Evolutionary conservation across 2,888 invertebrate genomes (phyloP).

Genomic region (Orthosia gothica): DNA sequence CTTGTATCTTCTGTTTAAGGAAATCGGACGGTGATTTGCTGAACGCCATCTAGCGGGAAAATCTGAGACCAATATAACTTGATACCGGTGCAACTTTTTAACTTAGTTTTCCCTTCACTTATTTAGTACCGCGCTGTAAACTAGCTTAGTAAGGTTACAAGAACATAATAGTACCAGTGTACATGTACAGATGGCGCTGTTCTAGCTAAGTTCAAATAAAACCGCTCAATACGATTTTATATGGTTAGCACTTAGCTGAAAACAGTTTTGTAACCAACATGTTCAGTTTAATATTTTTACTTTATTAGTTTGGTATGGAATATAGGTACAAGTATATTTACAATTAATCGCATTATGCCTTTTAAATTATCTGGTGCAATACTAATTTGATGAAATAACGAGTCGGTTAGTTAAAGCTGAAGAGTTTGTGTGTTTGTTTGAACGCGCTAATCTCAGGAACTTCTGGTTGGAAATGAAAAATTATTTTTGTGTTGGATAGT

Average conservation of each 20-base stretch:
- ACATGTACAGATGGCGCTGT: constrained; percentile 38
- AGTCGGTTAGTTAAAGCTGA: not conserved
- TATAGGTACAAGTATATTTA: not conserved
- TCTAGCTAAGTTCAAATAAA: not conserved
- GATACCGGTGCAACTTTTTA: not conserved
- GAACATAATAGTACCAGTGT: not conserved
- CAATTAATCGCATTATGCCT: too few relatives aligned
- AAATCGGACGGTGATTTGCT: not conserved
- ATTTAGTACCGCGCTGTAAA: not conserved
- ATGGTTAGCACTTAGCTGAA: not conserved
- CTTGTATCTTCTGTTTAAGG: not conserved
- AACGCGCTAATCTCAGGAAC: too few relatives aligned
- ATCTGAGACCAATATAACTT: not conserved
- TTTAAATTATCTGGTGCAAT: not conserved
- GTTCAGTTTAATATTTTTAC: not conserved
- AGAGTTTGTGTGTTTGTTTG: too few relatives aligned
- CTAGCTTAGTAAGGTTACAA: not conserved
- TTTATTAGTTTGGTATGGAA: not conserved
- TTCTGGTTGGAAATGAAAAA: too few relatives aligned
- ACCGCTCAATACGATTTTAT: not conserved
- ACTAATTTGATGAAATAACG: not conserved
- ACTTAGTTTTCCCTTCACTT: constrained; percentile 1
- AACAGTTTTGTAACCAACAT: not conserved
- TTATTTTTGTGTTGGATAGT: too few relatives aligned
- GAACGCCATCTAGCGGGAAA: constrained; percentile 44